Base-by-base conservation (phyloP, 2,888 invertebrate genomes). In the Euzophera pinguis region DNA sequence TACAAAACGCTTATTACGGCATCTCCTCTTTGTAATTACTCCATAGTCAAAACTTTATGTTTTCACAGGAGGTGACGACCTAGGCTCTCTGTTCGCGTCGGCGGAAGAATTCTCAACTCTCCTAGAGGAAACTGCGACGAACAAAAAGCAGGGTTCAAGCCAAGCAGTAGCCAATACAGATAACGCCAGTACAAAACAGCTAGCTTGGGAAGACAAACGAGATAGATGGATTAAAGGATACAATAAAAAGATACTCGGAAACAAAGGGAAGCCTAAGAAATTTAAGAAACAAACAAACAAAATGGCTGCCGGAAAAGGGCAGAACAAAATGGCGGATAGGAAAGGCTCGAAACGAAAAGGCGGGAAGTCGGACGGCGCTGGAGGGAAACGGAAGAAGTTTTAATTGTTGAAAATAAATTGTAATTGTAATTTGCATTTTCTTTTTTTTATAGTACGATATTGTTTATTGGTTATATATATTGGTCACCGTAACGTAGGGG, bases 31-130 rank as follows among this genome's bases (percentile, higher is more conserved):
- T n/a, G n/a, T n/a, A n/a, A n/a, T n/a, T n/a, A n/a, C n/a, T n/a
- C n/a, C n/a, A n/a, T n/a, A n/a, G n/a, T n/a, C n/a, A n/a, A n/a
- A n/a, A n/a, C 8, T 32, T 32, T 32, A 4, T 52, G 48, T 49
- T 38, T 55, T 45, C 12, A 41, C 73, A 89, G 89, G 89, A 12
- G 73, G 75, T 62, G 86, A 88, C 35, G 92, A 93, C 62, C 85
- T 93, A 42, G 90, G 91, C 39, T 92, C 93, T 0, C 71, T 96
- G 34, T 97, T 97, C 83, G 95, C 96, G 1, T 95, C 96, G 0
- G 96, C 96, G 0, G 97, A 97, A 78, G 94, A 97, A 82, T 98
- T 98, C 87, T 94, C 97, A 0, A 94, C 95, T 42, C 90, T 98
- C 63, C 84, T 98, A 50, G 98, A 98, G 80, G 96, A 97, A 55